Conservation (phyloP, 2,113 vertebrate genomes). For the Salminus brasiliensis region DNA sequence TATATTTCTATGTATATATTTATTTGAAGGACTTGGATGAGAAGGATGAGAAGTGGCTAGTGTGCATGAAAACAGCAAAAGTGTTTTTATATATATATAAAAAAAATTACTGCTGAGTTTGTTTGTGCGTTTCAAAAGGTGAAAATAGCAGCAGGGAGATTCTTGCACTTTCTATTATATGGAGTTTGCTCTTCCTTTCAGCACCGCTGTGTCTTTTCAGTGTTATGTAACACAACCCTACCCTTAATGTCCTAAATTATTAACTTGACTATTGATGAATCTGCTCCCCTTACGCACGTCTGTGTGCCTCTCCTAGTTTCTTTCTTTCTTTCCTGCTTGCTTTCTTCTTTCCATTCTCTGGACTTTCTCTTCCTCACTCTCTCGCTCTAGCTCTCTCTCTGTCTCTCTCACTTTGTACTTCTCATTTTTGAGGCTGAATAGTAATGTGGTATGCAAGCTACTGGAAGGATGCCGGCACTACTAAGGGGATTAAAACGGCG, state of each 20-base stretch:
- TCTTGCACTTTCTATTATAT: neutral
- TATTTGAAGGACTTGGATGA: no score
- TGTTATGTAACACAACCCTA: neutral
- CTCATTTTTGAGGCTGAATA: conserved; percentile 15
- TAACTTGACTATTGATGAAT: neutral
- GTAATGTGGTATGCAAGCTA: neutral
- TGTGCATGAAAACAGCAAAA: no score
- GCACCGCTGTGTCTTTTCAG: neutral
- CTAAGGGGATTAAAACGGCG: neutral
- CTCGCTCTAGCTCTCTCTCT: neutral
- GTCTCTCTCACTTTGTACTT: neutral
- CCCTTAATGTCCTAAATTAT: conserved; percentile 2
- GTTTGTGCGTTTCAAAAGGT: neutral
- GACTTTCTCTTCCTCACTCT: neutral
- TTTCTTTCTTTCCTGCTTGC: neutral
- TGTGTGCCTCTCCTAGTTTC: neutral
- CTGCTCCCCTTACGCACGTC: neutral
- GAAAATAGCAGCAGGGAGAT: neutral
- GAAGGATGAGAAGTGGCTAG: no score
- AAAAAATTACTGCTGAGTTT: no score
- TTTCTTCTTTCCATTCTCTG: no score
- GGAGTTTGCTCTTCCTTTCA: neutral
- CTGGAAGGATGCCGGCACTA: neutral
- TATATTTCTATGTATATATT: no score
- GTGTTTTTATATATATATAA: no score